These are phyloP conservation scores for Drosophila pseudoananassae DNA, from an alignment of 1,140 invertebrate species.

Conservation along the genomic window DNA sequence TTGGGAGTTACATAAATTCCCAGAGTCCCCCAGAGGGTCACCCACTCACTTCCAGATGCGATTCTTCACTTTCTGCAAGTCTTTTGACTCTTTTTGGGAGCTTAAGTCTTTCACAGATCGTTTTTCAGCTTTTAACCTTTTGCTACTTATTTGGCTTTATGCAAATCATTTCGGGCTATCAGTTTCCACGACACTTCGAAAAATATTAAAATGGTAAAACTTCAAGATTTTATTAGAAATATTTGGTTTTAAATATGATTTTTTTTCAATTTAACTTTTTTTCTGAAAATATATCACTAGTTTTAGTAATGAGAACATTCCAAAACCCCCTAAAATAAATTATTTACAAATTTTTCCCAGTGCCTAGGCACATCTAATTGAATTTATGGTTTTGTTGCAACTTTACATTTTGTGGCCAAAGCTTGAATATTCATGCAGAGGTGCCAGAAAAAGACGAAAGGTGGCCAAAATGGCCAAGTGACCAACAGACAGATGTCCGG, in stretches of 20 bases:
- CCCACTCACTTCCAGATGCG: background rate
- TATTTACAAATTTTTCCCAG: background rate
- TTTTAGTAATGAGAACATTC: too few species aligned
- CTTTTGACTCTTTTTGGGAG: background rate
- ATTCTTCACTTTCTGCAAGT: background rate
- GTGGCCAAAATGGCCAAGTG: background rate
- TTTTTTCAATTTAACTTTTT: too few species aligned
- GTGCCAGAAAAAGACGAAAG: background rate
- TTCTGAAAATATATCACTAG: too few species aligned
- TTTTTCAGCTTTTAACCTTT: slow-evolving; percentile 23
- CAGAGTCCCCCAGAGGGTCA: background rate
- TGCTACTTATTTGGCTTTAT: slow-evolving; percentile 16
- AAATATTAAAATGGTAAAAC: background rate
- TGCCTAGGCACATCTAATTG: slow-evolving; percentile 8
- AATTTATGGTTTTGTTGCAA: slow-evolving; percentile 28
- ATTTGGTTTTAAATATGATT: background rate
- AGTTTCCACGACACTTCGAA: slow-evolving; percentile 7
- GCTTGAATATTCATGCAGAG: slow-evolving; percentile 22
- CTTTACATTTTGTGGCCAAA: slow-evolving; percentile 17
- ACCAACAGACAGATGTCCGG: background rate
- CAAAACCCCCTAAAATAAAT: background rate
- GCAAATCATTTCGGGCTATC: slow-evolving; percentile 20
- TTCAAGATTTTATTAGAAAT: background rate
- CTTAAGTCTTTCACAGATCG: background rate
- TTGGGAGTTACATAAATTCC: background rate